A percentile compares a stretch with the other conserved stretches of the same genome.
phyloP scores from a whole-genome alignment of 2,888 invertebrate species.

The Leucophora obtusa region DNA sequence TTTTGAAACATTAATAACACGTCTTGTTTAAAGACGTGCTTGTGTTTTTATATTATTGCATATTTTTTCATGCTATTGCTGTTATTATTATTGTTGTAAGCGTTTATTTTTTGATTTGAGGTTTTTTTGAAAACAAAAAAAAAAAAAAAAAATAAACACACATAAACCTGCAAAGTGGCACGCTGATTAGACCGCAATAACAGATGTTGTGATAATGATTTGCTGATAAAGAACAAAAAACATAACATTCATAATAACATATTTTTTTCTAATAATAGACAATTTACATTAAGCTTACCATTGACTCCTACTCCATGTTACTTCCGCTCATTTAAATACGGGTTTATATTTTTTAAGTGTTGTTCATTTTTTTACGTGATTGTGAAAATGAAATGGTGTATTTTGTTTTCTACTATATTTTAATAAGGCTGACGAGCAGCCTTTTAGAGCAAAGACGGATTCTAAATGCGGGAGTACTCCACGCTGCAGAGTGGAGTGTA shows the following conservation, averaged over 20 bases:
- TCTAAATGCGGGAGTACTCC: too few species aligned
- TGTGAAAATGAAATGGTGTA: too few species aligned
- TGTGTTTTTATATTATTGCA: conserved; percentile 57
- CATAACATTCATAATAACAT: not conserved
- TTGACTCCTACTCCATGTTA: not conserved
- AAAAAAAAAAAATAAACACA: conserved; percentile 10
- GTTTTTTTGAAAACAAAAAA: conserved; percentile 28
- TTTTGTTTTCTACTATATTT: too few species aligned
- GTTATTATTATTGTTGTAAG: conserved; percentile 37
- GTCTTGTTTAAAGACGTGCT: conserved; percentile 61
- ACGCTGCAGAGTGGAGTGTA: too few species aligned
- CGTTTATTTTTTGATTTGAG: conserved; percentile 49
- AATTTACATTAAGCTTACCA: not conserved
- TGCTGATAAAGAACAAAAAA: conserved; percentile 19
- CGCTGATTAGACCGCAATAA: conserved; percentile 55
- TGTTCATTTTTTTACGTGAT: too few species aligned
- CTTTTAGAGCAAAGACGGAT: too few species aligned
- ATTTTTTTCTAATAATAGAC: not conserved
- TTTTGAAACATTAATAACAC: conserved; percentile 60
- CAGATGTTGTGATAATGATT: conserved; percentile 52
- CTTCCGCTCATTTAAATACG: conserved; percentile 14
- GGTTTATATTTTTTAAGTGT: conserved; percentile 11
- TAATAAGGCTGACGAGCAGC: too few species aligned
- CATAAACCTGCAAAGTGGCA: conserved; percentile 33
- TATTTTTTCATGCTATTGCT: conserved; percentile 29